Evolutionary conservation across 2,113 vertebrate species (phyloP).

Genomic region (Eulemur rufifrons): DNA sequence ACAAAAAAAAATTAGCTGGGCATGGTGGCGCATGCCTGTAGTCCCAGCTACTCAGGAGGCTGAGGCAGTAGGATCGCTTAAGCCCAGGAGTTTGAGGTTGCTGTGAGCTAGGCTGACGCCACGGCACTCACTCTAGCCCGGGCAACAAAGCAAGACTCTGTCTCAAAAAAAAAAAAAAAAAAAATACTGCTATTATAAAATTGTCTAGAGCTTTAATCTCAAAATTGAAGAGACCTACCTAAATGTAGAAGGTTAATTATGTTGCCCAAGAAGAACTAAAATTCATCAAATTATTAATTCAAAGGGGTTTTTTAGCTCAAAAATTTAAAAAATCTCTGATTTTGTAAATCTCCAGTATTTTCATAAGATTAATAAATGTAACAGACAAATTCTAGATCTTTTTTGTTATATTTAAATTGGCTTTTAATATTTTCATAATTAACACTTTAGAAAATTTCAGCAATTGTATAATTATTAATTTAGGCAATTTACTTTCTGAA

Average conservation of each 20-base stretch:
- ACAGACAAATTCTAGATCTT: neutral
- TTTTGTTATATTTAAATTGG: neutral
- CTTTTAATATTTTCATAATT: conserved; percentile 46
- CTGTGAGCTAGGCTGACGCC: too few relatives aligned
- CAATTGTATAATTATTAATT: conserved; percentile 45
- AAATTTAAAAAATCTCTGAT: neutral
- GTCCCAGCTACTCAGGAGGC: too few relatives aligned
- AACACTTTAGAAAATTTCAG: conserved; percentile 15
- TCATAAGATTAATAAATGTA: neutral
- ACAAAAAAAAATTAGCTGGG: too few relatives aligned
- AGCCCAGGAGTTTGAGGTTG: too few relatives aligned
- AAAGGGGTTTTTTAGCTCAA: neutral
- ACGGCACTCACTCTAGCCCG: too few relatives aligned
- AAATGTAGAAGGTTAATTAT: conserved; percentile 59
- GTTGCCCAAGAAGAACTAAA: neutral
- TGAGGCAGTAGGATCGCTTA: too few relatives aligned
- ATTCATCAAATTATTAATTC: conserved; percentile 36
- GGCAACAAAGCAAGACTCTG: too few relatives aligned
- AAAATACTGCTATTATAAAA: conserved; percentile 5
- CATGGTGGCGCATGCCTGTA: too few relatives aligned
- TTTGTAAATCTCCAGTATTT: neutral
- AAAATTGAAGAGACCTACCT: conserved; percentile 18
- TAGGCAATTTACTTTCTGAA: conserved; percentile 46
- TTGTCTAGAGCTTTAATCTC: conserved; percentile 11
- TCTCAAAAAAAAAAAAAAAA: neutral